Base-by-base conservation (phyloP, 2,113 vertebrate genomes). In the Dunckerocampus dactyliophorus region DNA sequence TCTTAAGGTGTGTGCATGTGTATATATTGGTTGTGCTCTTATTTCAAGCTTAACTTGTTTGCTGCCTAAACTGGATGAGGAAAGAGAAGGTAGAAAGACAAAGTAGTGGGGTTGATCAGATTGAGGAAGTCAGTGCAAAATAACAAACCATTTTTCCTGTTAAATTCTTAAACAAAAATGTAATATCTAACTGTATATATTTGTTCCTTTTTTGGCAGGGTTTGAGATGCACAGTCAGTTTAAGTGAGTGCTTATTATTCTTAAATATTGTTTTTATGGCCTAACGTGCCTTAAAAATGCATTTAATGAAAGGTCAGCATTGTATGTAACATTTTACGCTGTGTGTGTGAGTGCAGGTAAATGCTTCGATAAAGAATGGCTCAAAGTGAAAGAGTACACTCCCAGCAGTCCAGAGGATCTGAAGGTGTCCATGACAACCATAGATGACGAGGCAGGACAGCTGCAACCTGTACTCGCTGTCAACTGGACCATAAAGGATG, bases 401-500 rank as follows among this genome's bases (percentile, higher is more conserved):
- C 91, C 91, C 6, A 81, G 62, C 3, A 3, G 34, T 11, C 89
- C 91, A 1, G 82, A 79, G 37, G 50, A 57, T 0, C 60, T 90
- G 34, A 24, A 56, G 17, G 74, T 72, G 10, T 22, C 48, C 0
- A 51, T 87, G 63, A 43, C 42, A 1, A 73, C 63, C 1, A 69
- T 47, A 11, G 6, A 0, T 1, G 87, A 90, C 0, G 54, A 63
- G 20, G 15, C 16, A 0, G 87, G 88, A 21, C 49, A 51, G 34
- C 61, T 83, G 61, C 82, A 85, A 6, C 84, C 89, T 0, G 80
- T 91, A 0, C 70, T 92, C 20, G 1, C 58, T 0, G 84, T 83
- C 2, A 64, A 48, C 12, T 92, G 90, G 91, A 87, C 46, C 48
- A 20, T 89, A 1, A 73, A 24, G 17, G 84, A 88, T 46, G 89